phyloP scores from a whole-genome alignment of 35 echinoderm and acorn worm species.

The Holothuria glaberrima region DNA sequence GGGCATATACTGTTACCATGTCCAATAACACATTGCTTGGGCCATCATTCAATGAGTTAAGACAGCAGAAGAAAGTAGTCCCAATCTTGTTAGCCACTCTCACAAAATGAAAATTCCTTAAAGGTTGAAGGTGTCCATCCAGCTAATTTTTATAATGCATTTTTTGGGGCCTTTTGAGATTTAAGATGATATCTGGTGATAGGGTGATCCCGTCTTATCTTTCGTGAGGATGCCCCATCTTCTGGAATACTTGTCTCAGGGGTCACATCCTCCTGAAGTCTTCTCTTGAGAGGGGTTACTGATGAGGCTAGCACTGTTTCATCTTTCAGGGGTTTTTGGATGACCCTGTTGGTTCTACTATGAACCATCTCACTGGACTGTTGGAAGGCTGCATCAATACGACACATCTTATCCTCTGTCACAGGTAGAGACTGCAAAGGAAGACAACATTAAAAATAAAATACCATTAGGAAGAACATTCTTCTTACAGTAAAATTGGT shows the following conservation, averaged over 20 bases:
- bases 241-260: neutral
- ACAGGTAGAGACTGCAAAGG: neutral
- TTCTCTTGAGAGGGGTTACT: slow-evolving; percentile 24
- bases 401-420: neutral
- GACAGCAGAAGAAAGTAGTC: too few relatives aligned
- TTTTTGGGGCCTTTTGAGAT: neutral
- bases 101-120: too few relatives aligned
- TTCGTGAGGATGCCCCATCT: neutral
- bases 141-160: too few relatives aligned
- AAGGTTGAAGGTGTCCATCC: neutral
- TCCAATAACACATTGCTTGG: too few relatives aligned
- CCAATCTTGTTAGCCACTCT: too few relatives aligned
- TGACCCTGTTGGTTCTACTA: slow-evolving; percentile 22
- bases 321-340: slow-evolving; percentile 15
- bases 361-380: neutral
- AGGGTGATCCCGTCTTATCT: slow-evolving; percentile 17
- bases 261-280: neutral
- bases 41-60: too few relatives aligned
- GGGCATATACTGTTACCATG: too few relatives aligned
- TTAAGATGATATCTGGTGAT: neutral
- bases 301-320: slow-evolving; percentile 21
- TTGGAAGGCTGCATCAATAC: neutral
- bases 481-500: too few relatives aligned
- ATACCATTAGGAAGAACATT: too few relatives aligned
- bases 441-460: too few relatives aligned